Evolutionary conservation across 2,888 invertebrate genomes (phyloP), one percentile per base, ranked within the genome.

Genomic region (Phrixothrix hirtus): DNA sequence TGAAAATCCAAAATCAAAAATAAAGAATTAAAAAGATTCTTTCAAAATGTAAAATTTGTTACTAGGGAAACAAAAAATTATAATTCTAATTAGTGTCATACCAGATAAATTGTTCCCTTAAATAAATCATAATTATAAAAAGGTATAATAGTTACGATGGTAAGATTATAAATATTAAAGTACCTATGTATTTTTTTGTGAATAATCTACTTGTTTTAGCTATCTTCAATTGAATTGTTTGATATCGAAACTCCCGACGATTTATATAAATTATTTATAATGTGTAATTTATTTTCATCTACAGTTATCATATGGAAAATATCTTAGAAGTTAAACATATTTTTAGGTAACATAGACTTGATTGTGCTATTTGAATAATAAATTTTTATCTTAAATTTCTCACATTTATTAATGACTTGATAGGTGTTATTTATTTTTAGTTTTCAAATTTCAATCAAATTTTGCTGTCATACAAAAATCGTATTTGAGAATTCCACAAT

Each of bases 231-330:
- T 3, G 46, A 58, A 48, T 17, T 32, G 30, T 64, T 61, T 35
- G 65, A 66, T 36, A 45, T 66, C 1, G 46, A 57, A 43, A 60
- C 61, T 2, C 53, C 58, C 2, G 62, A 66, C n/a, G 66, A 66
- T 54, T 58, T 66, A 25, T 64, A 65, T 41, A 63, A 57, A 38
- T 41, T 66, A 4, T 64, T 66, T 32, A 44, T 64, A 12, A 53
- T 63, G 30, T 66, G 65, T 29, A 62, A 66, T 43, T 14, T 65
- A 16, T 65, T 65, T 44, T 60, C 64, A 2, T 65, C 62, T 63
- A 49, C 41, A 1, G 52, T 66, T 6, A 47, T 66, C 17, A 44
- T 63, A 11, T 64, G 62, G 61, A 65, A 66, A 57, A 12, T 66
- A 16, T 39, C 27, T 14, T 29, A 38, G 34, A 29, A 32, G 11